Conservation (phyloP, 2,113 vertebrate genomes). For the Martes martes region DNA sequence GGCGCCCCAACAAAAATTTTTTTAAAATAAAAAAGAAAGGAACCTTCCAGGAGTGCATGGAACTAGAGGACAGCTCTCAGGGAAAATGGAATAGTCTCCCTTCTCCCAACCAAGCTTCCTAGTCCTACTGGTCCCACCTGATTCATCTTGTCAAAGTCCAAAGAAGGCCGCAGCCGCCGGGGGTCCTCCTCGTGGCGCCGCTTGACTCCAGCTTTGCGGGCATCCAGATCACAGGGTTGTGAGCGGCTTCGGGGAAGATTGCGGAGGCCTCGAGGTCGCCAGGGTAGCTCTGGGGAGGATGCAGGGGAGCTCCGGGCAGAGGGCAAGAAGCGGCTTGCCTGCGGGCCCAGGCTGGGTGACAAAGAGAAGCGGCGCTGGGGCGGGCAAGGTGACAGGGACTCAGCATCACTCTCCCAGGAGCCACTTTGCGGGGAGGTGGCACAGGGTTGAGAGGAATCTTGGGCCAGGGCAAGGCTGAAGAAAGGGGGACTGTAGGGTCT, state of each 20-base stretch:
- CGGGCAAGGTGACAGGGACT: slow-evolving; percentile 79
- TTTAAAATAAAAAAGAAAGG: not conserved
- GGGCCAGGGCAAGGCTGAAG: slow-evolving; percentile 87
- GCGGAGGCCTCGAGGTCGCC: slow-evolving; percentile 75
- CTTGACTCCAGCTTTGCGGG: slow-evolving; percentile 88
- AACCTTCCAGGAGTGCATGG: not conserved
- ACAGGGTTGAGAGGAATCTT: slow-evolving; percentile 87
- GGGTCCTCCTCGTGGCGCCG: slow-evolving; percentile 86
- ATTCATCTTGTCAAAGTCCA: slow-evolving; percentile 89
- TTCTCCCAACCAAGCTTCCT: not conserved
- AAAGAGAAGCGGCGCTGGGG: slow-evolving; percentile 90
- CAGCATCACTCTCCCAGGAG: slow-evolving; percentile 83
- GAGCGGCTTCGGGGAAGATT: slow-evolving; percentile 89
- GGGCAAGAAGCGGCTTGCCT: slow-evolving; percentile 83
- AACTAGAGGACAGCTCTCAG: not conserved
- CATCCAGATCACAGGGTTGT: slow-evolving; percentile 89
- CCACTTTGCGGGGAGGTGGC: slow-evolving; percentile 83
- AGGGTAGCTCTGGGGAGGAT: slow-evolving; percentile 80
- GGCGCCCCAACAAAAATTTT: not conserved
- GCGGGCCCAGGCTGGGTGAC: slow-evolving; percentile 89
- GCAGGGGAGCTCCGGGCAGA: slow-evolving; percentile 87
- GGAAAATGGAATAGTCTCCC: not conserved
- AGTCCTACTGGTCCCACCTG: slow-evolving; percentile 75
- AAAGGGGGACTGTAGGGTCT: slow-evolving; percentile 87
- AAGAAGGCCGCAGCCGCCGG: slow-evolving; percentile 84